Percentiles rank a stretch among this genome's conserved stretches.
phyloP scores from a whole-genome alignment of 2,113 vertebrate genomes.

The Apodemus speciosus region DNA sequence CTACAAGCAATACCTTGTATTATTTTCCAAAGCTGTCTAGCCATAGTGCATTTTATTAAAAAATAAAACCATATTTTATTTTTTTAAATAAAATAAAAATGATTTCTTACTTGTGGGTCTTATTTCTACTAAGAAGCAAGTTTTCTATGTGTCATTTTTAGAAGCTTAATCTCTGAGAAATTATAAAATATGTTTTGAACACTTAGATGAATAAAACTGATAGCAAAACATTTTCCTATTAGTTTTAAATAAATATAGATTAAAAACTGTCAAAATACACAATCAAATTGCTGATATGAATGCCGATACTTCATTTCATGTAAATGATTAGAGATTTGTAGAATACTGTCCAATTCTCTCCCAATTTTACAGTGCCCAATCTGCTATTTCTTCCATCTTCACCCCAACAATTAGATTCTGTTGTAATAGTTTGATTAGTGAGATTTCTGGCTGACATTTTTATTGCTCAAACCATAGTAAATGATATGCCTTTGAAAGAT shows the following conservation, averaged over 20 bases:
- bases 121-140: not conserved
- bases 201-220: not conserved
- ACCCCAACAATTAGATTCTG: not conserved
- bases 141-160: not conserved
- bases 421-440: not conserved
- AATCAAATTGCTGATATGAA: not conserved
- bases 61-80: not conserved
- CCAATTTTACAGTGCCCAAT: fast-evolving
- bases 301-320: not conserved
- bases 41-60: not conserved
- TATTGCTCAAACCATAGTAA: not conserved
- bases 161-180: not conserved
- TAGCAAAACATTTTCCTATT: not conserved
- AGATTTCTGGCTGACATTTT: not conserved
- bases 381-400: not conserved
- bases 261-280: not conserved
- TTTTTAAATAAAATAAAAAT: constrained; percentile 41
- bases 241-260: not conserved
- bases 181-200: constrained; percentile 2
- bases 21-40: fast-evolving
- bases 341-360: not conserved
- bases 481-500: not conserved
- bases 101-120: not conserved
- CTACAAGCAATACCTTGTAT: not conserved
- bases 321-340: not conserved